These are phyloP conservation scores for Gallinago media DNA, from an alignment of 2,113 vertebrate genomes.

Conservation along the genomic window DNA sequence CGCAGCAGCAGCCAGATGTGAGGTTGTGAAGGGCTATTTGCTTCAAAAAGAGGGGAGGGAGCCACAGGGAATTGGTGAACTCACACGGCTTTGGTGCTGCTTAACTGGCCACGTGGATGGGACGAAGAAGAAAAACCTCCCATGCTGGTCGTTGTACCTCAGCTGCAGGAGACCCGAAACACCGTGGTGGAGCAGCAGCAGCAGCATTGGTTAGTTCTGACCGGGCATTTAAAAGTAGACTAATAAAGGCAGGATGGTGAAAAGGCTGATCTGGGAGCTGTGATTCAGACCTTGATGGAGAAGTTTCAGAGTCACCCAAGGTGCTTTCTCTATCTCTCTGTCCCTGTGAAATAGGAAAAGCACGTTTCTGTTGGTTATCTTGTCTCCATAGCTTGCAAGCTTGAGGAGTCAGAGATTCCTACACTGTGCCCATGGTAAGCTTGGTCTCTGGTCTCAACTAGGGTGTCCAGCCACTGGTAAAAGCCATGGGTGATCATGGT, in stretches of 20 bases:
- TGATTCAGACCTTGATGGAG: background rate
- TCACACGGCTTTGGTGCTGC: background rate
- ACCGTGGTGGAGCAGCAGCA: background rate
- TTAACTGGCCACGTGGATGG: background rate
- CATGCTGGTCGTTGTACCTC: background rate
- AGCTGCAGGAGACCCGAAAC: conserved; percentile 7
- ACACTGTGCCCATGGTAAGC: background rate
- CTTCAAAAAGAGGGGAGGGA: background rate
- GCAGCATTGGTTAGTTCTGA: background rate
- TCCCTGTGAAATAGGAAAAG: background rate
- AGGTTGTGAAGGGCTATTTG: background rate
- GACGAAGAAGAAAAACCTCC: background rate
- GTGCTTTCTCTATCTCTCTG: background rate
- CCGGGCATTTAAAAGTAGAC: background rate
- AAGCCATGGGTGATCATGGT: background rate
- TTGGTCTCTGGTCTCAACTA: background rate
- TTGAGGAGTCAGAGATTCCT: background rate
- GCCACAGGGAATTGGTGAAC: background rate
- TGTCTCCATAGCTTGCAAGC: background rate
- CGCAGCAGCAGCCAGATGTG: background rate
- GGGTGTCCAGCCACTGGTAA: background rate
- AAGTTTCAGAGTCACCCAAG: background rate
- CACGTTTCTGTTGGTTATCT: background rate
- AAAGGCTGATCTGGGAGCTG: background rate
- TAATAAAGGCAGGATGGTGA: background rate